Evolutionary conservation across 2,888 invertebrate genomes (phyloP).

Genomic region (Ditylenchus weischeri): DNA sequence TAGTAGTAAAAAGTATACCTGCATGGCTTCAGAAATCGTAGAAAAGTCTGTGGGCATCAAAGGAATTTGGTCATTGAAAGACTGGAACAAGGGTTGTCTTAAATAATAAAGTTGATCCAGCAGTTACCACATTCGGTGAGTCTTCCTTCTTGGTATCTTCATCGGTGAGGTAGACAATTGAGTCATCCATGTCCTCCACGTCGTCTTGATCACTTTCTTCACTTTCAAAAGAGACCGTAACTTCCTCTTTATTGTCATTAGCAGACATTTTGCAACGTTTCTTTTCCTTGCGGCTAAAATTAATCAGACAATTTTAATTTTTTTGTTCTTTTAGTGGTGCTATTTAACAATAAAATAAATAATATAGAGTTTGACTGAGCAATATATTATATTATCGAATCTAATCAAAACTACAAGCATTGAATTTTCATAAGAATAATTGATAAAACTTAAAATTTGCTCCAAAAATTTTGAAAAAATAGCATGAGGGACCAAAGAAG

Average conservation of each 20-base stretch:
- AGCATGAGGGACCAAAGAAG: no score
- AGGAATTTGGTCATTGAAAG: slow-evolving; percentile 35
- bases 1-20: no score
- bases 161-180: slow-evolving; percentile 1
- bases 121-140: slow-evolving; percentile 1
- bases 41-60: slow-evolving; percentile 49
- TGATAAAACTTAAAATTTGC: no score
- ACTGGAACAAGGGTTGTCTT: neutral
- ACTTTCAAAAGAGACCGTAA: neutral
- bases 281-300: slow-evolving; percentile 10
- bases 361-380: no score
- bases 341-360: no score
- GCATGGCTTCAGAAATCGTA: slow-evolving; percentile 45
- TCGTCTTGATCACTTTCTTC: neutral
- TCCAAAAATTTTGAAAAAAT: no score
- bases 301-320: neutral
- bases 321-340: no score
- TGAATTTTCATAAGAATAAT: no score
- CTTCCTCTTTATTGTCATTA: neutral
- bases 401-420: no score
- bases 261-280: slow-evolving; percentile 8
- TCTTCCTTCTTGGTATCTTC: slow-evolving; percentile 4
- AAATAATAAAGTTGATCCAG: no score
- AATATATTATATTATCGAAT: no score
- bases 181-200: neutral